These are phyloP conservation scores for Dastarcus helophoroides DNA, from an alignment of 2,888 invertebrate genomes.

Conservation along the genomic window DNA sequence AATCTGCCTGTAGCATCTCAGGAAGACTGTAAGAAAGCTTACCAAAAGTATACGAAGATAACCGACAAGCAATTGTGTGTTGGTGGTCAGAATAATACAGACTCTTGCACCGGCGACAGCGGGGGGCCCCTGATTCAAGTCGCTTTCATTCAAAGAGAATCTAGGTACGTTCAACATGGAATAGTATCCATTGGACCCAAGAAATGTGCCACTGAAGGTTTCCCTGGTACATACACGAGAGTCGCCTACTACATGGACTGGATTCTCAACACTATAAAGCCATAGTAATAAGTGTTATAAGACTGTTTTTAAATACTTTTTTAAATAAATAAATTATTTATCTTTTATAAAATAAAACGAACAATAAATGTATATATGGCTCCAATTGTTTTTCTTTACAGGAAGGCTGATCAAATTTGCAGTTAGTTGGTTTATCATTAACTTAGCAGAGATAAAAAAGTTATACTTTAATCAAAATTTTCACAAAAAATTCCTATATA, in stretches of 20 bases:
- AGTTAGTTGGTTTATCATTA: too few species aligned
- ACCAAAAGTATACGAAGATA: conserved; percentile 21
- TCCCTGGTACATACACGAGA: conserved; percentile 58
- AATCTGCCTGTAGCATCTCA: conserved; percentile 31
- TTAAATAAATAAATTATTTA: not conserved
- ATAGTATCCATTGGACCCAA: conserved; percentile 39
- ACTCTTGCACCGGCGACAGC: conserved; percentile 57
- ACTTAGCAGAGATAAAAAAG: too few species aligned
- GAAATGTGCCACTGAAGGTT: conserved; percentile 37
- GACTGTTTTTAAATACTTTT: not conserved
- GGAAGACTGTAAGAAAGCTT: conserved; percentile 27
- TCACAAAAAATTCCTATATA: too few species aligned
- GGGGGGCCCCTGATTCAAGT: conserved; percentile 50
- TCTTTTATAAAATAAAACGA: not conserved
- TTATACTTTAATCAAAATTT: too few species aligned
- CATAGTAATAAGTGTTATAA: conserved; percentile 26
- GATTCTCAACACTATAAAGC: conserved; percentile 43
- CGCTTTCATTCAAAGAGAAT: conserved; percentile 26
- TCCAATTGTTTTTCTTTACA: too few species aligned
- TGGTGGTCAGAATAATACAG: conserved; percentile 45
- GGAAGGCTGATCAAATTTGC: too few species aligned
- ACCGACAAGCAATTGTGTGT: conserved; percentile 47
- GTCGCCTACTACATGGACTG: conserved; percentile 50
- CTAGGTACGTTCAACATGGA: conserved; percentile 45
- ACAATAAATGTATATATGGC: too few species aligned